These are phyloP conservation scores for Hecatera dysodea DNA, from an alignment of 2,888 invertebrate species.

Conservation along the genomic window DNA sequence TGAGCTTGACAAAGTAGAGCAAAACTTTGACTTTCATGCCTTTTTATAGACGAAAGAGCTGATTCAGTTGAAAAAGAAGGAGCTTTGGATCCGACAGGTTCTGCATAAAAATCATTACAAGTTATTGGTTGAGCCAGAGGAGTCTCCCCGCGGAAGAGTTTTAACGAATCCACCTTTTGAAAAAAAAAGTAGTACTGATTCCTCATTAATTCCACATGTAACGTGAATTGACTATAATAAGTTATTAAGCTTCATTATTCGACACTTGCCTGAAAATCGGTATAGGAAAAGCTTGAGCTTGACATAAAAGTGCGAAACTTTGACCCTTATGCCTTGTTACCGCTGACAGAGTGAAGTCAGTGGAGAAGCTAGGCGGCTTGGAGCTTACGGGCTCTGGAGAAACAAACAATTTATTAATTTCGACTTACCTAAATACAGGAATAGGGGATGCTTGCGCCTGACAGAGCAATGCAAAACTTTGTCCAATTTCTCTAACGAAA, in stretches of 20 bases:
- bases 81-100: slow-evolving; percentile 93
- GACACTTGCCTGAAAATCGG: slow-evolving; percentile 93
- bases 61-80: slow-evolving; percentile 93
- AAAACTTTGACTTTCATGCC: slow-evolving; percentile 90
- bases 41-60: slow-evolving; percentile 91
- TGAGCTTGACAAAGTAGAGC: slow-evolving; percentile 93
- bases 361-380: slow-evolving; percentile 91
- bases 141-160: slow-evolving; percentile 42
- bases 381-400: slow-evolving; percentile 91
- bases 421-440: slow-evolving; percentile 92
- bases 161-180: background rate
- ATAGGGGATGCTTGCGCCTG: slow-evolving; percentile 92
- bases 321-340: slow-evolving; percentile 90
- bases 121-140: slow-evolving; percentile 49
- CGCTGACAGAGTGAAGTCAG: slow-evolving; percentile 91
- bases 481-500: slow-evolving; percentile 90
- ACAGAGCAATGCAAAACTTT: slow-evolving; percentile 92
- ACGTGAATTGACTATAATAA: background rate
- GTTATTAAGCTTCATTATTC: slow-evolving; percentile 8
- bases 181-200: slow-evolving; percentile 4
- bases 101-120: slow-evolving; percentile 82
- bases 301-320: slow-evolving; percentile 92
- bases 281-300: slow-evolving; percentile 93
- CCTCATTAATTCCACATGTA: background rate
- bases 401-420: slow-evolving; percentile 71